phyloP scores from a whole-genome alignment of 2,888 invertebrate species.

The Trichogramma dendrolimi region DNA sequence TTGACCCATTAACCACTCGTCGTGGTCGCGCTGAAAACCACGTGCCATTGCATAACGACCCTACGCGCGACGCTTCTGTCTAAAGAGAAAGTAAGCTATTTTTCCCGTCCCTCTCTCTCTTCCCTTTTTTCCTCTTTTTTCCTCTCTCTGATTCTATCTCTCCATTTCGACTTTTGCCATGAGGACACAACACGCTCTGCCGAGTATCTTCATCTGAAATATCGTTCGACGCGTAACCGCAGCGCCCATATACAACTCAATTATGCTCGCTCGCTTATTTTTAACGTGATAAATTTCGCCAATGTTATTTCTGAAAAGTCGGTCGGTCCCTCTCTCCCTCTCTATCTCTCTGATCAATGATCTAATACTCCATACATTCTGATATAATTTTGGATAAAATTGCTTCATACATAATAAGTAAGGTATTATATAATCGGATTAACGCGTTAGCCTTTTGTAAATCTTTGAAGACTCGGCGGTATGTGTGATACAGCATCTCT shows the following conservation, averaged over 20 bases:
- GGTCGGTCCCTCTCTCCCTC: not conserved
- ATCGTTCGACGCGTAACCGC: too few relatives aligned
- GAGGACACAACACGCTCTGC: conserved; percentile 4
- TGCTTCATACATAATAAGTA: too few relatives aligned
- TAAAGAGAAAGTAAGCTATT: not conserved
- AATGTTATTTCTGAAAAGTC: not conserved
- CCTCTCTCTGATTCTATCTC: conserved; percentile 6
- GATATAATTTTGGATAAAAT: too few relatives aligned
- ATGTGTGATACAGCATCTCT: too few relatives aligned
- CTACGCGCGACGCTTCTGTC: not conserved
- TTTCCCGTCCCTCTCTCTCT: not conserved
- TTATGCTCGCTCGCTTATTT: not conserved
- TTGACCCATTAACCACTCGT: conserved; percentile 27
- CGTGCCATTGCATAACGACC: not conserved
- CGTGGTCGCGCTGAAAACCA: conserved; percentile 8
- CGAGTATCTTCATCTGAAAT: not conserved
- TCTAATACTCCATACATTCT: too few relatives aligned
- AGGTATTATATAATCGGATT: too few relatives aligned
- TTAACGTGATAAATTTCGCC: not conserved
- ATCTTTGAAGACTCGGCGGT: too few relatives aligned
- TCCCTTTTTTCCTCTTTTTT: not conserved
- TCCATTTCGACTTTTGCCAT: conserved; percentile 19
- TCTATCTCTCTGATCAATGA: too few relatives aligned
- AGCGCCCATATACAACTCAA: not conserved
- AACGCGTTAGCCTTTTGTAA: too few relatives aligned